These are phyloP conservation scores for Nothocercus nigrocapillus DNA, from an alignment of 2,113 vertebrate genomes.

Conservation along the genomic window DNA sequence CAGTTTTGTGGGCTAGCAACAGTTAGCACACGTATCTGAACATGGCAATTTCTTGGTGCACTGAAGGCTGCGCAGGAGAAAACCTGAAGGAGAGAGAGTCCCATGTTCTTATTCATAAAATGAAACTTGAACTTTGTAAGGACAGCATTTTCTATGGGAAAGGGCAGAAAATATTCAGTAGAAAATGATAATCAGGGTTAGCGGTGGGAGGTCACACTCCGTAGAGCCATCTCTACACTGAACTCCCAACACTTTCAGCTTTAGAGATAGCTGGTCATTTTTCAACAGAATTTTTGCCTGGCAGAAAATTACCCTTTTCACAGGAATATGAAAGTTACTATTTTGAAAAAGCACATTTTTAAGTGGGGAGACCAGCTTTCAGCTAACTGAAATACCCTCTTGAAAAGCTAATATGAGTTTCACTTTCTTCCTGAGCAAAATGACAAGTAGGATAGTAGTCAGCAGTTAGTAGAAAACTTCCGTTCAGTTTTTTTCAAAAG, in stretches of 20 bases:
- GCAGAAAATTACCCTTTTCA: neutral
- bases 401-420: neutral
- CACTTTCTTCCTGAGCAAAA: neutral
- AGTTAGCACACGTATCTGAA: neutral
- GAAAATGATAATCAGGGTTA: neutral
- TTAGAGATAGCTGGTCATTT: neutral
- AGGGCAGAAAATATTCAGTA: neutral
- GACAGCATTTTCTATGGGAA: conserved; percentile 20
- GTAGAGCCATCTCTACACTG: neutral
- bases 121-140: conserved; percentile 2
- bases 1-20: rapidly evolving
- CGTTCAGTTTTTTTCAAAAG: neutral
- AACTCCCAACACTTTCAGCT: neutral
- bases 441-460: neutral
- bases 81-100: neutral
- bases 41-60: neutral
- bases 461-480: neutral
- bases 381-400: neutral
- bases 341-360: neutral
- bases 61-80: neutral
- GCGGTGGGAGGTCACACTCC: rapidly evolving
- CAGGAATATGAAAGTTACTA: neutral
- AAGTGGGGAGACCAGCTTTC: neutral
- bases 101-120: neutral
- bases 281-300: neutral